Evolutionary conservation across 2,113 vertebrate species (phyloP), one percentile per base, ranked within the genome.

Genomic region (Hipposideros armiger): DNA sequence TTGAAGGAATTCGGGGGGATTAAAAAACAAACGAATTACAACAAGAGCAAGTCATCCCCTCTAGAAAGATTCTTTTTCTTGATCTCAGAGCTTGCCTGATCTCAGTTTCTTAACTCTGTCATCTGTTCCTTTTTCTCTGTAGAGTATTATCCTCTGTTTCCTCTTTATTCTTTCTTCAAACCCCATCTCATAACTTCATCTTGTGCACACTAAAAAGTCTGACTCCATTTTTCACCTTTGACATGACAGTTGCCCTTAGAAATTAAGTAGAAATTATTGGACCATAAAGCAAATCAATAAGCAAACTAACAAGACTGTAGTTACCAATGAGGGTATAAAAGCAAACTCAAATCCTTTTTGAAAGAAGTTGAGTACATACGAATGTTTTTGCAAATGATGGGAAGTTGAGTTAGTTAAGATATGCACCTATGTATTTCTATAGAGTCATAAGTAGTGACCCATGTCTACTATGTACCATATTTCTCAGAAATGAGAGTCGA

Each of bases 401-500:
- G 73, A 86, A 67, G 30, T 9, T 87, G 66, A 28, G 5, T 50
- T 60, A 70, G 15, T 86, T 66, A 87, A 83, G n/a, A 24, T 45
- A 72, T 32, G 10, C 4, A 73, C 42, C 6, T 90, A 81, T 20
- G n/a, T 73, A 54, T 90, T 90, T 86, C 84, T 76, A 74, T 15
- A 62, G 36, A 77, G 66, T 82, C n/a, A 36, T 40, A 86, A 86
- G 45, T 52, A 42, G 28, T 90, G 36, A 64, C 8, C 3, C 22
- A n/a, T 14, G 17, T 56, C 54, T 76, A 50, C 54, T 76, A 50
- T 20, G 17, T 30, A 64, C 4, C 6, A 0, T 77, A 40, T 73
- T 92, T 95, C 58, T 90, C 87, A 91, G 67, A 82, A 96, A 87
- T 47, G 54, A 42, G 62, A 82, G 20, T 91, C 45, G 52, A 42